Conservation (phyloP, 1,140 invertebrate species). For the Lucilia sericata region DNA sequence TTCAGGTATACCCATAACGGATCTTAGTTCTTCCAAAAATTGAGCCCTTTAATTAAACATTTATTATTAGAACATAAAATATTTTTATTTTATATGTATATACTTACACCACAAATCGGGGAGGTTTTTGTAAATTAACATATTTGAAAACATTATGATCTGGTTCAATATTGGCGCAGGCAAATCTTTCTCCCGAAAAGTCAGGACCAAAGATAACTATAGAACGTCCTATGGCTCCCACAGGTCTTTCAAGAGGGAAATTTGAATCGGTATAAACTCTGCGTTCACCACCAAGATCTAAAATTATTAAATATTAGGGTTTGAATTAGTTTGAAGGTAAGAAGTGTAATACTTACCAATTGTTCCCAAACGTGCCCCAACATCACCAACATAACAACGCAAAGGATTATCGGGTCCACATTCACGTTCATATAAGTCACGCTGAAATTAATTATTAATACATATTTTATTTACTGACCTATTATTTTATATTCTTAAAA, state of each 20-base stretch:
- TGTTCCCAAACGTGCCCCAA: conserved; percentile 85
- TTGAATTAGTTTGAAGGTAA: not conserved
- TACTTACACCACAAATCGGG: conserved; percentile 88
- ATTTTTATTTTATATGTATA: not conserved
- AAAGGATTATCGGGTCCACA: conserved; percentile 89
- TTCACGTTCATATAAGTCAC: conserved; percentile 86
- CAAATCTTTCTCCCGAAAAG: conserved; percentile 77
- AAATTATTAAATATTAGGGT: not conserved
- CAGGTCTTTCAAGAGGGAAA: conserved; percentile 83
- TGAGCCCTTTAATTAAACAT: conserved; percentile 73
- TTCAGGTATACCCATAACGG: conserved; percentile 86
- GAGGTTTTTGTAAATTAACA: conserved; percentile 86
- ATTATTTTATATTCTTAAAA: too few relatives aligned
- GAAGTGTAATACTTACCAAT: conserved; percentile 70
- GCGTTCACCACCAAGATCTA: conserved; percentile 80
- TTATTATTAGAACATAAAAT: not conserved
- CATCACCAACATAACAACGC: conserved; percentile 93
- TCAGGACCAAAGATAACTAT: conserved; percentile 87
- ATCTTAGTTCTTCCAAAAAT: conserved; percentile 86
- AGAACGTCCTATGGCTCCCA: conserved; percentile 85
- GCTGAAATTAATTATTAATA: conserved; percentile 67
- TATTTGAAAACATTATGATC: conserved; percentile 93
- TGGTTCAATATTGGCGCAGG: conserved; percentile 91
- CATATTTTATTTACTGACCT: too few relatives aligned
- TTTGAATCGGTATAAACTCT: conserved; percentile 87